A percentile compares a stretch with the other conserved stretches of the same genome.
phyloP scores from a whole-genome alignment of 2,888 invertebrate species.

The Trachelus iudaicus region DNA sequence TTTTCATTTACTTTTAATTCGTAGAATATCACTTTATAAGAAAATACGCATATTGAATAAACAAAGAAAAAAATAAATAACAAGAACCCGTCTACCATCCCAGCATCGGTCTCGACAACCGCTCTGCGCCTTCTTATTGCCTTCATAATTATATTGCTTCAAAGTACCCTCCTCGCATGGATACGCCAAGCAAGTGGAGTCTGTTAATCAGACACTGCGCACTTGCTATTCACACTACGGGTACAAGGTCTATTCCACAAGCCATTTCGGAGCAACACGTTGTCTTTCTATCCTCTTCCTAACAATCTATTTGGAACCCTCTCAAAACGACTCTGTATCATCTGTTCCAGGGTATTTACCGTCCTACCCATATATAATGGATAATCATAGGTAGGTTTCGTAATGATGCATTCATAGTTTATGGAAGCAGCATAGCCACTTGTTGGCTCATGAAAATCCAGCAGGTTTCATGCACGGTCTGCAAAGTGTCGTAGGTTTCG shows the following conservation, averaged over 20 bases:
- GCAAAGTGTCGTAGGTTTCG: background rate
- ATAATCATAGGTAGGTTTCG: background rate
- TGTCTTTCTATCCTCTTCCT: background rate
- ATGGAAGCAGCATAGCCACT: background rate
- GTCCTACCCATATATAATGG: background rate
- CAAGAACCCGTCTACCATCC: background rate
- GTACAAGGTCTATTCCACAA: background rate
- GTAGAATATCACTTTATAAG: slow-evolving; percentile 24
- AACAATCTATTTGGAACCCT: background rate
- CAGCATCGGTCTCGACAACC: slow-evolving; percentile 1
- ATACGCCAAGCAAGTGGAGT: background rate
- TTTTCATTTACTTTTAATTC: slow-evolving; percentile 22
- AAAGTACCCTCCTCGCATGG: slow-evolving; percentile 6
- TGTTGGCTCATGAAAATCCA: slow-evolving; percentile 7
- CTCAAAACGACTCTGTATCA: background rate
- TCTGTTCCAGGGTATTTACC: background rate
- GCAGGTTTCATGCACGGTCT: background rate
- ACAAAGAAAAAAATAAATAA: slow-evolving; percentile 8
- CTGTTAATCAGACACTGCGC: background rate
- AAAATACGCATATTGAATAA: slow-evolving; percentile 24
- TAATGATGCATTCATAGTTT: background rate
- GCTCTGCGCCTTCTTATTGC: slow-evolving; percentile 11
- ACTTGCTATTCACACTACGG: background rate
- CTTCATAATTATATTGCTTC: slow-evolving; percentile 11
- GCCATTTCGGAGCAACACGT: background rate